Evolutionary conservation across 2,888 invertebrate species (phyloP).

Genomic region (Drosophila prolongata): DNA sequence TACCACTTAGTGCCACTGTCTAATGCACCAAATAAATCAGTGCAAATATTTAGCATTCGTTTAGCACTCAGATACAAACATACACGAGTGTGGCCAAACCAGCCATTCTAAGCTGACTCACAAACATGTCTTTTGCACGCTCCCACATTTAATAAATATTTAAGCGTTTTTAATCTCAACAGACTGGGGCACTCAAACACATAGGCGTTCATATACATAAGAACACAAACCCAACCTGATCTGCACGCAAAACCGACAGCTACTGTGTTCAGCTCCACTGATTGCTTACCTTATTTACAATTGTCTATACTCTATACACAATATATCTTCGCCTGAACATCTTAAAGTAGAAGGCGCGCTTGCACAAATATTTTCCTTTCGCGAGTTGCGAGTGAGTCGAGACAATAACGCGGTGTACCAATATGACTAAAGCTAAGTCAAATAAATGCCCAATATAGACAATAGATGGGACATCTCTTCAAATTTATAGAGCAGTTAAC

Average conservation of each 20-base stretch:
- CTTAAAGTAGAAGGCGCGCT: constrained; percentile 56
- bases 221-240: constrained; percentile 25
- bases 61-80: constrained; percentile 59
- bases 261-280: constrained; percentile 67
- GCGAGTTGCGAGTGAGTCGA: constrained; percentile 28
- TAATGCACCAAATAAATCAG: constrained; percentile 74
- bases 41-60: constrained; percentile 74
- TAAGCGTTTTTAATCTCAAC: constrained; percentile 67
- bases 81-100: neutral
- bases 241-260: constrained; percentile 55
- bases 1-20: constrained; percentile 61
- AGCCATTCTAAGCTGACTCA: constrained; percentile 61
- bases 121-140: constrained; percentile 72
- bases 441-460: constrained; percentile 10
- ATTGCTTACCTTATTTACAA: constrained; percentile 45
- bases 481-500: neutral
- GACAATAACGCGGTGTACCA: neutral
- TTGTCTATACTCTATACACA: constrained; percentile 47
- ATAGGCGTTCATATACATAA: neutral
- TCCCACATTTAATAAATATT: constrained; percentile 78
- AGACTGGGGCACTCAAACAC: constrained; percentile 21
- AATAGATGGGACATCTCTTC: neutral
- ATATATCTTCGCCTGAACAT: constrained; percentile 36
- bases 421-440: constrained; percentile 5
- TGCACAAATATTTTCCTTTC: constrained; percentile 54